Conservation (phyloP, 2,888 invertebrate species). For the Protonemura montana region DNA sequence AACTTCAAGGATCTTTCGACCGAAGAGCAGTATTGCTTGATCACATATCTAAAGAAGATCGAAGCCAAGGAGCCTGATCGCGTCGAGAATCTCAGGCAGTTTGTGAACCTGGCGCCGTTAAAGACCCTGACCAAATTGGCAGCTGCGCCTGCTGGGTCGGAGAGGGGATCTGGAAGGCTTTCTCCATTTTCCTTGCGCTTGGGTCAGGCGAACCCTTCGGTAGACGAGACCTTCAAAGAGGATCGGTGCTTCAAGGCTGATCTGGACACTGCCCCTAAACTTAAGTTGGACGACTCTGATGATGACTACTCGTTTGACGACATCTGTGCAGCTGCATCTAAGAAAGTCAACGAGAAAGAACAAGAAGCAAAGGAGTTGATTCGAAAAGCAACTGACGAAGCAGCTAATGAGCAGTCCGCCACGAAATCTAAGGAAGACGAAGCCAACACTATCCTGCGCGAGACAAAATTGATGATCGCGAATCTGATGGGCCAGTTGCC, state of each 20-base stretch:
- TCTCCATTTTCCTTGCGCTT: conserved; percentile 64
- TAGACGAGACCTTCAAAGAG: conserved; percentile 50
- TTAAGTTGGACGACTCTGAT: conserved; percentile 62
- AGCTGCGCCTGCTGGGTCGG: conserved; percentile 43
- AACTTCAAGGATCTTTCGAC: conserved; percentile 82
- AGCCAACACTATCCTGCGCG: conserved; percentile 61
- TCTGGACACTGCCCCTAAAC: conserved; percentile 48
- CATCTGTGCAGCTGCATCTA: conserved; percentile 78
- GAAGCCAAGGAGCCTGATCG: conserved; percentile 78
- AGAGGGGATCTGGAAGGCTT: conserved; percentile 53
- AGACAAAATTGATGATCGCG: conserved; percentile 69
- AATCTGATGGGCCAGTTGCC: conserved; percentile 69
- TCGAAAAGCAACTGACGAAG: conserved; percentile 48
- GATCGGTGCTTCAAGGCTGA: conserved; percentile 55
- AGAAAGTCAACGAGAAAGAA: conserved; percentile 72
- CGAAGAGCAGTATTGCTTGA: conserved; percentile 83
- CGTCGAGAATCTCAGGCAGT: conserved; percentile 79
- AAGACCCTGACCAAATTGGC: conserved; percentile 45
- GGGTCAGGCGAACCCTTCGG: conserved; percentile 59
- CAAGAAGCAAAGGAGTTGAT: conserved; percentile 9
- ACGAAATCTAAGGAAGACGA: conserved; percentile 53
- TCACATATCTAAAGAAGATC: conserved; percentile 81
- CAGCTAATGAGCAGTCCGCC: not conserved
- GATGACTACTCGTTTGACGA: conserved; percentile 87
- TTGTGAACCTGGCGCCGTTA: conserved; percentile 68